Evolutionary conservation across 2,797 vertebrate species (phyloP).

Genomic region (Pangasius djambal): DNA sequence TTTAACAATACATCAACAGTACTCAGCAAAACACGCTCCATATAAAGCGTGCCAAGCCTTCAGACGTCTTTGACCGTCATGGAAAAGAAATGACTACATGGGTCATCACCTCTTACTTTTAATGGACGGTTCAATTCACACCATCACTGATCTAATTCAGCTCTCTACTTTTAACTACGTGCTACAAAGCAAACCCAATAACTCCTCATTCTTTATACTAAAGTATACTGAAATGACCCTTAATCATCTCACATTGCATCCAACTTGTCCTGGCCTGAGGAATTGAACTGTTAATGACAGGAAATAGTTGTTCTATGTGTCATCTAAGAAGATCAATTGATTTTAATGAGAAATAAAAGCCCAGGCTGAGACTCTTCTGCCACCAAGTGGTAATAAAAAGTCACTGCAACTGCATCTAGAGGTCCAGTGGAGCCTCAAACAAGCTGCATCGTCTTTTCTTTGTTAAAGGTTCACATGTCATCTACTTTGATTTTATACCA

Average conservation of each 20-base stretch:
- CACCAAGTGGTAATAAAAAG: conserved; percentile 29
- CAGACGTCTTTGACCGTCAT: neutral
- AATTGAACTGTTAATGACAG: conserved; percentile 34
- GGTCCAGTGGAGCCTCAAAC: too few species aligned
- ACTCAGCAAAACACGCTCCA: neutral
- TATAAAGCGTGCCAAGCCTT: neutral
- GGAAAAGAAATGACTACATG: neutral
- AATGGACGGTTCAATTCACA: neutral
- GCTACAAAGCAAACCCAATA: neutral
- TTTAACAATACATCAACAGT: neutral
- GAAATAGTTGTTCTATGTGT: neutral
- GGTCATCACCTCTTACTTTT: neutral
- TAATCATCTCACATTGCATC: neutral
- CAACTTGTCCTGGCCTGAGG: conserved; percentile 20
- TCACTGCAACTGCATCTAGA: neutral
- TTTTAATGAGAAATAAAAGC: conserved; percentile 1
- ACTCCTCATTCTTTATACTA: neutral
- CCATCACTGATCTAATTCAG: neutral
- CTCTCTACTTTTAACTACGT: neutral
- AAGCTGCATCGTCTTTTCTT: neutral
- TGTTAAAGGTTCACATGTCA: neutral
- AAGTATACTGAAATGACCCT: neutral
- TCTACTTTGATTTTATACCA: neutral
- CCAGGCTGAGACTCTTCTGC: conserved; percentile 31
- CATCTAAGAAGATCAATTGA: neutral